A percentile compares a stretch with the other conserved stretches of the same genome.
These are phyloP conservation scores for Myiothlypis chrysogaster DNA, from an alignment of 2,797 vertebrate genomes.

Conservation along the genomic window DNA sequence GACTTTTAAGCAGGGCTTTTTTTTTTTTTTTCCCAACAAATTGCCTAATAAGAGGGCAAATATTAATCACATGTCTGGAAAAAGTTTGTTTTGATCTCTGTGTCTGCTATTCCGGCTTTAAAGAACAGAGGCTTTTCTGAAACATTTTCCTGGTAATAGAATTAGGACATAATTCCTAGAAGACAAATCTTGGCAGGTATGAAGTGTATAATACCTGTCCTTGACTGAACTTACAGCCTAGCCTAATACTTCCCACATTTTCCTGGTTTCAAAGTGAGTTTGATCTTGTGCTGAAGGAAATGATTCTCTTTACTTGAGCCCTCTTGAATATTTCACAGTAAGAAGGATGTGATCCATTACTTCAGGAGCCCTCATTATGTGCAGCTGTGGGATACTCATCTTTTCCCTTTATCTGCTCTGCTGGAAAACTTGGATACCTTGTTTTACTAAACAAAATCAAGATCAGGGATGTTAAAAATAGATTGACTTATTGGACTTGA, in stretches of 20 bases:
- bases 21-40: not conserved
- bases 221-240: constrained; percentile 29
- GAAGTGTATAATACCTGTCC: constrained; percentile 43
- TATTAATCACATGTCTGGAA: constrained; percentile 38
- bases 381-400: constrained; percentile 65
- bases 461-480: constrained; percentile 69
- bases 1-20: not conserved
- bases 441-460: constrained; percentile 70
- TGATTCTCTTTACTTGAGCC: constrained; percentile 8
- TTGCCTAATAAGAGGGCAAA: constrained; percentile 25
- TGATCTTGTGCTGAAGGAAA: constrained; percentile 59
- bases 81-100: constrained; percentile 52
- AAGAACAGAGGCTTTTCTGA: constrained; percentile 30
- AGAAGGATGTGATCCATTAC: constrained; percentile 67
- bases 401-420: constrained; percentile 59
- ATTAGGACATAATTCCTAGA: constrained; percentile 48
- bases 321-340: constrained; percentile 66
- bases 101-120: not conserved
- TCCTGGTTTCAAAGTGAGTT: constrained; percentile 48
- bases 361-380: constrained; percentile 64
- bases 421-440: constrained; percentile 69
- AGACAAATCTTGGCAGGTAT: constrained; percentile 58
- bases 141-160: constrained; percentile 38
- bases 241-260: constrained; percentile 33
- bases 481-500: constrained; percentile 73